Evolutionary conservation across 2,113 vertebrate genomes (phyloP).

Genomic region (Pygoscelis antarcticus): DNA sequence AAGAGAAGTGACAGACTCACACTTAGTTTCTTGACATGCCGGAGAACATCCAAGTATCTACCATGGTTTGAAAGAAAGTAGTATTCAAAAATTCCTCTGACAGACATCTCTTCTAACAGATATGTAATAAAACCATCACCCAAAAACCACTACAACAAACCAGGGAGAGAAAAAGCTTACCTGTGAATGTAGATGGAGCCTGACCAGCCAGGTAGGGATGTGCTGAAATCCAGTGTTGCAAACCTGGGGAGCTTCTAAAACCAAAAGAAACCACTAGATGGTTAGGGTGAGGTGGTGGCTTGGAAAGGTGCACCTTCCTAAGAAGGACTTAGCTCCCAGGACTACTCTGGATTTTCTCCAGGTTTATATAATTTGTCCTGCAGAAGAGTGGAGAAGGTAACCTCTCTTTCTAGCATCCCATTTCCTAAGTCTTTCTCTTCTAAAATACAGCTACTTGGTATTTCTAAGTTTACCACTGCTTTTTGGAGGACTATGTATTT

Average conservation of each 20-base stretch:
- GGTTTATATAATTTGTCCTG: background rate
- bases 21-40: accelerated
- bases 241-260: background rate
- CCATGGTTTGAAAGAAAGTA: background rate
- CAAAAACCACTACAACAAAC: background rate
- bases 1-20: background rate
- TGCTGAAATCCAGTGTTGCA: background rate
- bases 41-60: accelerated
- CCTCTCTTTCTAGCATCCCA: background rate
- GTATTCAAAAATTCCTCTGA: background rate
- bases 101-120: background rate
- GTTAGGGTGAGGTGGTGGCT: background rate
- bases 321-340: background rate
- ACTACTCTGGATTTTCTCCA: background rate
- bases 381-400: background rate
- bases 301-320: background rate
- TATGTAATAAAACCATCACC: background rate
- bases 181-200: background rate
- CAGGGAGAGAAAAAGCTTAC: background rate
- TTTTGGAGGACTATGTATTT: background rate
- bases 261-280: background rate
- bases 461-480: background rate
- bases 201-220: background rate
- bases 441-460: background rate
- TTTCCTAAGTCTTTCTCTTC: background rate